Evolutionary conservation across 2,797 vertebrate species (phyloP).

Genomic region (Lepus townsendii): DNA sequence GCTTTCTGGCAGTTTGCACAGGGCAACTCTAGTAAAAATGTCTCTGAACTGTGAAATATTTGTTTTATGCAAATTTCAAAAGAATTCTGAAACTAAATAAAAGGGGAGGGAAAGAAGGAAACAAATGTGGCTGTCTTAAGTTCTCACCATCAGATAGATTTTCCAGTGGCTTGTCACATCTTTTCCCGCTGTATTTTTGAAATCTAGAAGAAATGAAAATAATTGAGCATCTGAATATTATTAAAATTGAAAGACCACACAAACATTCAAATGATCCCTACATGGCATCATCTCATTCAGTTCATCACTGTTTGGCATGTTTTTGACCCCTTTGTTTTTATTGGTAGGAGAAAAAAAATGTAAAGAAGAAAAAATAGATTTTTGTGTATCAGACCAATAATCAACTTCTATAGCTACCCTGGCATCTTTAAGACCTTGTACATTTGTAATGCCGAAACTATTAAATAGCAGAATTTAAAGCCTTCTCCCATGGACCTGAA

Average conservation of each 20-base stretch:
- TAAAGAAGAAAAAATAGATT: background rate
- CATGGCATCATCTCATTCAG: slow-evolving; percentile 70
- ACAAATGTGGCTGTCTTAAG: slow-evolving; percentile 27
- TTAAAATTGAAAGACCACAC: slow-evolving; percentile 87
- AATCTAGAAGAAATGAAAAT: slow-evolving; percentile 69
- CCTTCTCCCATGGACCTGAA: slow-evolving; percentile 31
- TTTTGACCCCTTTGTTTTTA: slow-evolving; percentile 60
- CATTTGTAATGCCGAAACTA: slow-evolving; percentile 6
- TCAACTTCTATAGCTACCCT: background rate
- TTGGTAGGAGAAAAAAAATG: slow-evolving; percentile 16
- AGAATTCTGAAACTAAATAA: slow-evolving; percentile 70
- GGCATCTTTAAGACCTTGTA: slow-evolving; percentile 35
- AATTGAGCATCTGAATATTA: slow-evolving; percentile 84
- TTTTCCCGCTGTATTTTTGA: slow-evolving; percentile 82
- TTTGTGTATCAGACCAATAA: background rate
- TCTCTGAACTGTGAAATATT: slow-evolving; percentile 84
- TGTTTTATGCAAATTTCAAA: slow-evolving; percentile 82
- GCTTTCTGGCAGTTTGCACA: slow-evolving; percentile 53
- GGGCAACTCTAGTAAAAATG: slow-evolving; percentile 70
- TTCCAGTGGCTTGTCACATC: slow-evolving; percentile 79
- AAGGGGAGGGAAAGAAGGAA: slow-evolving; percentile 55
- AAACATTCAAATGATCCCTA: slow-evolving; percentile 83
- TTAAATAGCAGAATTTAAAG: background rate
- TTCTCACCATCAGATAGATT: slow-evolving; percentile 70
- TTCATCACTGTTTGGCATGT: slow-evolving; percentile 43